phyloP scores from a whole-genome alignment of 2,797 vertebrate genomes.

The Rallus crepitans region DNA sequence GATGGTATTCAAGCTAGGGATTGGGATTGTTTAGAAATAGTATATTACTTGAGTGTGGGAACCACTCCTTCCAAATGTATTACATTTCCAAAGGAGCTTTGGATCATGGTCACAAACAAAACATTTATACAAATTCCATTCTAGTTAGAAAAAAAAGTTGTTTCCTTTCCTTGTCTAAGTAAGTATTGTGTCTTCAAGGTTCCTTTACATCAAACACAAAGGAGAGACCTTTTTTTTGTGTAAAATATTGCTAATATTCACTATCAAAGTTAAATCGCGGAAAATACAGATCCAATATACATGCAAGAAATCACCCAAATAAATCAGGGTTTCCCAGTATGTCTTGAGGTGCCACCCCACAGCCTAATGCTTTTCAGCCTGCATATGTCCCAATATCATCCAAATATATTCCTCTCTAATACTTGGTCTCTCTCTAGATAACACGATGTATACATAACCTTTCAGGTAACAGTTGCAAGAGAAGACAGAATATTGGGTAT shows the following conservation, averaged over 20 bases:
- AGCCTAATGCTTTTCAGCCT: background rate
- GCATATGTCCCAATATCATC: background rate
- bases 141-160: conserved; percentile 43
- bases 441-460: background rate
- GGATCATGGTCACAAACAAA: conserved; percentile 37
- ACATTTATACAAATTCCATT: conserved; percentile 61
- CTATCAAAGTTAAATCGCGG: background rate
- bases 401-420: background rate
- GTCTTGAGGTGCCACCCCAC: background rate
- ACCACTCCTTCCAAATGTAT: conserved; percentile 20
- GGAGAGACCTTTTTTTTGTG: background rate
- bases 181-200: background rate
- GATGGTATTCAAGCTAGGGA: background rate
- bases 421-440: background rate
- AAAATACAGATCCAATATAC: background rate
- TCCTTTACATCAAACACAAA: background rate
- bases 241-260: background rate
- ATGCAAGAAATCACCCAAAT: background rate
- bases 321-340: background rate
- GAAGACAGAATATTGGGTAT: background rate
- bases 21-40: conserved; percentile 24
- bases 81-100: conserved; percentile 35
- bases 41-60: background rate
- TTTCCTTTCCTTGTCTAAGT: conserved; percentile 38
- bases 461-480: background rate